Conservation (phyloP, 2,797 vertebrate species). For the Pseudomugil tenellus region DNA sequence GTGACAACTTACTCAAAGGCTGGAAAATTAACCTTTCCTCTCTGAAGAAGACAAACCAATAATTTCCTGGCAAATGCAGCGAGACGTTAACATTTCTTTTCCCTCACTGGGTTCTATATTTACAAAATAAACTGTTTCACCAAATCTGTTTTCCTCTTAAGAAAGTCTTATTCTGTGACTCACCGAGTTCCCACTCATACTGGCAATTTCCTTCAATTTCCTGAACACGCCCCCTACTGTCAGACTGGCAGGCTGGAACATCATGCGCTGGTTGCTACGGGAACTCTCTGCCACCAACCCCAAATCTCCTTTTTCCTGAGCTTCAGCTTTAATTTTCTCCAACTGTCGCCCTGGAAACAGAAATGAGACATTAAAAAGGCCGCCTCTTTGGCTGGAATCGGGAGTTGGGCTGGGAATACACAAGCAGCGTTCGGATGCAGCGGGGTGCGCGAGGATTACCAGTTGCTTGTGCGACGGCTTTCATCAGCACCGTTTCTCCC, state of each 20-base stretch:
- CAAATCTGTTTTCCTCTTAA: slow-evolving; percentile 37
- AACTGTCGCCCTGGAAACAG: slow-evolving; percentile 88
- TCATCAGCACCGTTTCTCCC: slow-evolving; percentile 90
- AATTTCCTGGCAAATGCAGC: slow-evolving; percentile 28
- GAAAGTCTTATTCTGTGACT: slow-evolving; percentile 74
- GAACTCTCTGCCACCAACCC: slow-evolving; percentile 92
- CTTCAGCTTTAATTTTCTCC: slow-evolving; percentile 89
- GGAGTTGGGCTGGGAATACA: slow-evolving; percentile 33
- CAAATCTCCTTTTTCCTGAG: slow-evolving; percentile 89
- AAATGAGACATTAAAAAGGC: slow-evolving; percentile 49
- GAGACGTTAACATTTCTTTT: slow-evolving; percentile 35
- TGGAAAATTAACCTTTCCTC: slow-evolving; percentile 19
- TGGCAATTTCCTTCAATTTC: slow-evolving; percentile 90
- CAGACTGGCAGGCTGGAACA: slow-evolving; percentile 89
- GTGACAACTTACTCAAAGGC: slow-evolving; percentile 44
- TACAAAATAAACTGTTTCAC: slow-evolving; percentile 43
- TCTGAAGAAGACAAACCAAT: slow-evolving; percentile 36
- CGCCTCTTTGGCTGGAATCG: slow-evolving; percentile 24
- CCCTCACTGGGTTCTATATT: slow-evolving; percentile 5
- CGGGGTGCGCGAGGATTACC: slow-evolving; percentile 71
- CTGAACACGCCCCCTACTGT: slow-evolving; percentile 84
- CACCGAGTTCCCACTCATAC: slow-evolving; percentile 89
- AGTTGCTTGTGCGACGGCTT: slow-evolving; percentile 92
- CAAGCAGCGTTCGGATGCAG: slow-evolving; percentile 23
- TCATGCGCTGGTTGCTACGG: slow-evolving; percentile 90